Conservation (phyloP, 1,140 invertebrate species). For the Diprion similis region DNA sequence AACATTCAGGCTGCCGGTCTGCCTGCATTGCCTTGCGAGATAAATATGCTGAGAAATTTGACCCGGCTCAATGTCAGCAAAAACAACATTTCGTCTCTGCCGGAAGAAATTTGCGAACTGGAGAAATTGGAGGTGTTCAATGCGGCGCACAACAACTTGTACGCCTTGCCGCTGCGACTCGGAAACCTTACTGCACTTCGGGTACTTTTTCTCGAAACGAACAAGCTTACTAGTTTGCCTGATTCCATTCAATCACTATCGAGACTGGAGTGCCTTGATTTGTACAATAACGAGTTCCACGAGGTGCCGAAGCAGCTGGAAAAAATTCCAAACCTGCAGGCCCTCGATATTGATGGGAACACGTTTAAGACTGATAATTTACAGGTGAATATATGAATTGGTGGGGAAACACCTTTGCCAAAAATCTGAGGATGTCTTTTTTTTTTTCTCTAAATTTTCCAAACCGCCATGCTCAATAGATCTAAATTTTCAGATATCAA, state of each 20-base stretch:
- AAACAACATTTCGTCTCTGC: slow-evolving; percentile 39
- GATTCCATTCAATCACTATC: slow-evolving; percentile 31
- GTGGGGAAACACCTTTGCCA: not conserved
- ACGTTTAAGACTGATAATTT: slow-evolving; percentile 25
- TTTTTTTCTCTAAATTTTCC: not conserved
- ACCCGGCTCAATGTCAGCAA: slow-evolving; percentile 32
- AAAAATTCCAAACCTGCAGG: slow-evolving; percentile 27
- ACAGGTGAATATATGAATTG: slow-evolving; percentile 27
- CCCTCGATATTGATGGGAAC: slow-evolving; percentile 45
- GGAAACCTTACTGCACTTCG: slow-evolving; percentile 30
- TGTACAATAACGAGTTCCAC: slow-evolving; percentile 43
- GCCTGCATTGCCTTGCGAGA: slow-evolving; percentile 21
- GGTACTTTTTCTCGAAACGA: slow-evolving; percentile 32
- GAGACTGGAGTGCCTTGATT: slow-evolving; percentile 38
- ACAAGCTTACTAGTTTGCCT: slow-evolving; percentile 39
- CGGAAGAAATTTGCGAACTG: slow-evolving; percentile 40
- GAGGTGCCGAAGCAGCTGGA: slow-evolving; percentile 24
- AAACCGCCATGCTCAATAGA: not conserved
- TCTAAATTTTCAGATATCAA: not conserved
- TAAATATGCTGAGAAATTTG: slow-evolving; percentile 36
- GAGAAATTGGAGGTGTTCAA: slow-evolving; percentile 33
- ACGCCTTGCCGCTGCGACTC: slow-evolving; percentile 36
- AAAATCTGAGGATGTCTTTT: not conserved
- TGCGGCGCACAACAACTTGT: slow-evolving; percentile 30
- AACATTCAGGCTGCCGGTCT: slow-evolving; percentile 26